A percentile compares a stretch with the other conserved stretches of the same genome.
Conservation (phyloP, 2,888 invertebrate genomes). For the Pandemis corylana region DNA sequence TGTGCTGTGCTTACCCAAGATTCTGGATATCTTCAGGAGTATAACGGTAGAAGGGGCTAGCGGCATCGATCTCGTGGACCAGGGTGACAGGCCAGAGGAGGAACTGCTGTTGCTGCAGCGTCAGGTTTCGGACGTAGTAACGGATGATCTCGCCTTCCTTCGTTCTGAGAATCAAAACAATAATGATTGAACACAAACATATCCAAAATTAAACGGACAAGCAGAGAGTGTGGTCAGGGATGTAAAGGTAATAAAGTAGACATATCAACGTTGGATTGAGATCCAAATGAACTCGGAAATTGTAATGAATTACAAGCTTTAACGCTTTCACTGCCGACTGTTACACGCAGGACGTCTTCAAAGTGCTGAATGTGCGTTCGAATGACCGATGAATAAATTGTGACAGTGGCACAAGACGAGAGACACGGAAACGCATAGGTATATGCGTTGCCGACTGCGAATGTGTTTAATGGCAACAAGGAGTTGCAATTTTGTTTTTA, state of each 20-base stretch:
- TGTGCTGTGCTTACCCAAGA: conserved; percentile 66
- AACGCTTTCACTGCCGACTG: no score
- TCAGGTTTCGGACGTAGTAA: conserved; percentile 66
- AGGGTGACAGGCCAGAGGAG: conserved; percentile 95
- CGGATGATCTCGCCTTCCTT: conserved; percentile 75
- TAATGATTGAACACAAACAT: neutral
- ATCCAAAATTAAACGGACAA: neutral
- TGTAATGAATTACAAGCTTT: no score
- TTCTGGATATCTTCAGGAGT: conserved; percentile 89
- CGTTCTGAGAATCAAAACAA: conserved; percentile 56
- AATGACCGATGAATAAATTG: no score
- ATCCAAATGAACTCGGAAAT: neutral
- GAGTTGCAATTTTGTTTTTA: no score
- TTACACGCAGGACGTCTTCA: no score
- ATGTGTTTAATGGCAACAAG: no score
- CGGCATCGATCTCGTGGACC: conserved; percentile 91
- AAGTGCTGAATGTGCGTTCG: no score
- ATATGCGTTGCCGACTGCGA: no score
- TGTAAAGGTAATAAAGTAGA: neutral
- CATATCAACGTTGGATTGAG: neutral
- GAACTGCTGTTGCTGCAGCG: conserved; percentile 73
- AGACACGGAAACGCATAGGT: no score
- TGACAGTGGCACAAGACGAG: no score
- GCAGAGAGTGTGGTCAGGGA: neutral
- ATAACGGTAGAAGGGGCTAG: conserved; percentile 91